Evolutionary conservation across 2,113 vertebrate genomes (phyloP).

Genomic region (Amblyornis subalaris): DNA sequence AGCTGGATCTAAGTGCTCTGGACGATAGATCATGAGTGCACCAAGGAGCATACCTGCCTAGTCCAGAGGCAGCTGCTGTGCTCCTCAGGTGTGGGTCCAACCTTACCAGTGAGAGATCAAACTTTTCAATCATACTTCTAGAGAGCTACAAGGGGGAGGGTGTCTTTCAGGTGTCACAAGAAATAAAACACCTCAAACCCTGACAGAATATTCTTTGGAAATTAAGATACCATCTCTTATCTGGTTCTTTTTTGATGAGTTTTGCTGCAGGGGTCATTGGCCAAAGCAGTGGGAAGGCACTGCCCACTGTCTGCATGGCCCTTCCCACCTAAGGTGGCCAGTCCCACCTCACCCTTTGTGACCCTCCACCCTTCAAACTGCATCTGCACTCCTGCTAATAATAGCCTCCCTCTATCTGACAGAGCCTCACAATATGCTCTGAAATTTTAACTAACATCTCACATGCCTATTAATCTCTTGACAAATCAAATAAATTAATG

Average conservation of each 20-base stretch:
- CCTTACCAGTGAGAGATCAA: neutral
- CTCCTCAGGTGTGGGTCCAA: neutral
- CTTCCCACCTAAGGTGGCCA: neutral
- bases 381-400: neutral
- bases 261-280: neutral
- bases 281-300: neutral
- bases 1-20: neutral
- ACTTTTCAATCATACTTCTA: neutral
- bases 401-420: neutral
- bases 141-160: neutral
- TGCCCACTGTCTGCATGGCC: neutral
- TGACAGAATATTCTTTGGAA: neutral
- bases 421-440: neutral
- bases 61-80: neutral
- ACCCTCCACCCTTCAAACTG: neutral
- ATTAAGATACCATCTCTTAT: neutral
- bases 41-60: neutral
- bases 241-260: neutral
- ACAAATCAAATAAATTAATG: conserved; percentile 61
- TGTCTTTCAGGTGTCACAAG: neutral
- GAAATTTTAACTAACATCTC: conserved; percentile 41
- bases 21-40: neutral
- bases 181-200: neutral
- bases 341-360: neutral
- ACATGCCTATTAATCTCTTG: conserved; percentile 40